Conservation (phyloP, 1,140 invertebrate species). For the Drosophila pandora region DNA sequence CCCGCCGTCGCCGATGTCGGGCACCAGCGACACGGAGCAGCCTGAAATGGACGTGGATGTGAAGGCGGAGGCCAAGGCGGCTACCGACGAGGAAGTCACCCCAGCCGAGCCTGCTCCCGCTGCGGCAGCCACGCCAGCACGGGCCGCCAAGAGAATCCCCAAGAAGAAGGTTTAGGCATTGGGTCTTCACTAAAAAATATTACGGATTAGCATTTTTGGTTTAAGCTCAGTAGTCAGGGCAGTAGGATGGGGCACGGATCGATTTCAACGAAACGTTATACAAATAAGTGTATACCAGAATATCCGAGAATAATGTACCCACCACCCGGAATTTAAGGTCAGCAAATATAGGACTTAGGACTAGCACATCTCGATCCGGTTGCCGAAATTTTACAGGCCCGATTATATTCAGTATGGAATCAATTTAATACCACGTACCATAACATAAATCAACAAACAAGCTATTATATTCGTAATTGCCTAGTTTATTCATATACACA, state of each 20-base stretch:
- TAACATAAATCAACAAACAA: conserved; percentile 56
- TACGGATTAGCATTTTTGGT: conserved; percentile 53
- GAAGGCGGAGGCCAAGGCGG: conserved; percentile 23
- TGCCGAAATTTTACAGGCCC: conserved; percentile 51
- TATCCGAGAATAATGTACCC: conserved; percentile 21
- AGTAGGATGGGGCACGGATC: conserved; percentile 3
- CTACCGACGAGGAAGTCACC: background rate
- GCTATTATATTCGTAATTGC: conserved; percentile 61
- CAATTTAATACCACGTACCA: conserved; percentile 54
- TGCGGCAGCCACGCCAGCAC: conserved; percentile 20
- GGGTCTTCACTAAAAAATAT: background rate
- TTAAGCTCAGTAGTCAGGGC: conserved; percentile 53
- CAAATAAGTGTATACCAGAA: conserved; percentile 37
- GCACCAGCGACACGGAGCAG: conserved; percentile 57
- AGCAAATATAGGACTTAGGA: conserved; percentile 17
- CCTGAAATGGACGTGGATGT: conserved; percentile 59
- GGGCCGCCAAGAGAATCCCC: conserved; percentile 32
- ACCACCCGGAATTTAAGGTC: conserved; percentile 5
- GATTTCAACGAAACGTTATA: conserved; percentile 25
- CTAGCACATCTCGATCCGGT: conserved; percentile 3
- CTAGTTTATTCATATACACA: conserved; percentile 12
- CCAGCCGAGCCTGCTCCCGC: conserved; percentile 5
- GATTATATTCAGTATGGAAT: conserved; percentile 61
- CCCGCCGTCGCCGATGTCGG: conserved; percentile 71
- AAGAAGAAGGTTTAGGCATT: conserved; percentile 59